Evolutionary conservation across 2,888 invertebrate species (phyloP), one percentile per base, ranked within the genome.

Genomic region (Temnothorax ravouxi): DNA sequence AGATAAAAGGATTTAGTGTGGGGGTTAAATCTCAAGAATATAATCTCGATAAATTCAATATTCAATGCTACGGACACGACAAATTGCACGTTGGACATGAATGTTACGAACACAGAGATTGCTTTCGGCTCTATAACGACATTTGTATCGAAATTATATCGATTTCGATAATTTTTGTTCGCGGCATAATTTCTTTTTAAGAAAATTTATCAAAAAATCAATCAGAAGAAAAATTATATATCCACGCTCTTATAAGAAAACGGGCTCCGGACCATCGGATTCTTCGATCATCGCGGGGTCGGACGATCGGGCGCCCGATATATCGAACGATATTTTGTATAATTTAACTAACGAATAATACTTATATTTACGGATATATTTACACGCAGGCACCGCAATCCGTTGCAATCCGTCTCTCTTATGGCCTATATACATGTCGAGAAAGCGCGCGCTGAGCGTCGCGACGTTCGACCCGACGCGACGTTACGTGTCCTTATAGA

Each of bases 311-410:
- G 38, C 34, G 66, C 50, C 18, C 54, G 29, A 87, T 87, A 85
- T 83, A 85, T 86, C 84, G 82, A 62, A 71, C 82, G 84, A 89
- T 90, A 90, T 85, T 88, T 88, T 88, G 85, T 87, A 85, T 87
- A 88, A 84, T 64, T 90, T 90, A 72, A 88, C 69, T 84, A 79
- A 79, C 71, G 56, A 76, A 67, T 81, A 81, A 85, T 86, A 85
- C 66, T 87, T 81, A 82, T 76, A 87, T 88, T 87, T 84, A 85
- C 87, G 83, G 84, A 86, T 80, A 80, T 79, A 88, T 89, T 84
- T 86, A 82, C 75, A 87, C 66, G 66, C 62, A 74, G 38, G 64
- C 83, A 64, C 56, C 69, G 47, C 69, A 72, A 62, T 72, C 52
- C 41, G 13, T 76, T 52, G 69, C 77, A 59, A 86, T 86, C 83